These are phyloP conservation scores for Coluber constrictor DNA, from an alignment of 2,797 vertebrate species.

Conservation along the genomic window DNA sequence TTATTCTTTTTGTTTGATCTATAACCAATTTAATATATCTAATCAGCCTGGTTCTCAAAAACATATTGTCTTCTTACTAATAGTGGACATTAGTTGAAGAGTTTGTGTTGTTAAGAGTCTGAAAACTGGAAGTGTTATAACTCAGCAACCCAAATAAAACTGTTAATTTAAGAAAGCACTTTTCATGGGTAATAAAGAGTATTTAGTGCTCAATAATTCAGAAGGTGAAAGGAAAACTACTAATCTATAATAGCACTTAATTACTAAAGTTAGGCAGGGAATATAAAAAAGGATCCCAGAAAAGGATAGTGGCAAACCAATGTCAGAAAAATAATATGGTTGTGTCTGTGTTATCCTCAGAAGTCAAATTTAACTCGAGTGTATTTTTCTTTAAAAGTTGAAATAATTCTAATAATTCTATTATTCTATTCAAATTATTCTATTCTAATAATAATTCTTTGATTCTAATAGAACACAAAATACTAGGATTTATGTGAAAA, in stretches of 20 bases:
- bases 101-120: background rate
- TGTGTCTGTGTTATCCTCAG: background rate
- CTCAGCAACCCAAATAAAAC: background rate
- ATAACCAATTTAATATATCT: background rate
- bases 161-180: background rate
- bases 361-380: background rate
- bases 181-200: slow-evolving; percentile 2
- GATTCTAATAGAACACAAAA: background rate
- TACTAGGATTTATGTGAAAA: background rate
- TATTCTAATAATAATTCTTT: too few relatives aligned
- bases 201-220: background rate
- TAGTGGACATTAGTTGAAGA: background rate
- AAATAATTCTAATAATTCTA: background rate
- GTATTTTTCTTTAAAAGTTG: background rate
- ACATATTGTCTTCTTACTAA: background rate
- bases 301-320: background rate
- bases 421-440: background rate
- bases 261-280: background rate
- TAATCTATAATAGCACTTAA: background rate
- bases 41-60: background rate
- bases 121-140: background rate
- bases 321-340: background rate
- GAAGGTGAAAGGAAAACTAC: background rate
- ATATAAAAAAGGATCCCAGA: background rate
- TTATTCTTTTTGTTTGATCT: background rate